Conservation (phyloP, 1,140 invertebrate genomes). For the Archegozetes longisetosus region DNA sequence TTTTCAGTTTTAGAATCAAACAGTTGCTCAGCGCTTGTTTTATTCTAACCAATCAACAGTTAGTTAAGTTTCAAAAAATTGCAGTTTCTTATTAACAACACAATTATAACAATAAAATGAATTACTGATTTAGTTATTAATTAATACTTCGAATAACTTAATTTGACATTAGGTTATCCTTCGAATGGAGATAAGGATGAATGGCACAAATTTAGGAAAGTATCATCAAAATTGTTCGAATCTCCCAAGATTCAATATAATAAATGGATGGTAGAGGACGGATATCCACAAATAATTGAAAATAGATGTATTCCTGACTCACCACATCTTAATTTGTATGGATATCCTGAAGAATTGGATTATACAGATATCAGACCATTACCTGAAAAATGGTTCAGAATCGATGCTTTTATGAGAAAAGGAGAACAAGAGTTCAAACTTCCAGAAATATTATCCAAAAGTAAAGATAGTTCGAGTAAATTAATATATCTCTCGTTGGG, state of each 20-base stretch:
- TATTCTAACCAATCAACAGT: too few species aligned
- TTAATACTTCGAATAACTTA: background rate
- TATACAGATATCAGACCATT: conserved; percentile 5
- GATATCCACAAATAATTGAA: background rate
- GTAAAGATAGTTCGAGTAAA: background rate
- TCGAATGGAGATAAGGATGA: background rate
- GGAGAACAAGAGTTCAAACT: background rate
- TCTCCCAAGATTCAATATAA: background rate
- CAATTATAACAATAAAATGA: too few species aligned
- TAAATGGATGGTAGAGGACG: background rate
- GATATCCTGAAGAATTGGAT: conserved; percentile 14
- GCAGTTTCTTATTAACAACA: too few species aligned
- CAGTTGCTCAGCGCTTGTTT: too few species aligned
- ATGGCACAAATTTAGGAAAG: background rate
- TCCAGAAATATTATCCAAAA: background rate
- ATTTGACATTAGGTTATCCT: background rate
- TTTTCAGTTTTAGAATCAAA: too few species aligned
- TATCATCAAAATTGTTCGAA: background rate
- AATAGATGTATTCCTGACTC: conserved; percentile 3
- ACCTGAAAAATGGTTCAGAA: background rate
- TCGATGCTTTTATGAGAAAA: background rate
- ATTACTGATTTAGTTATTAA: background rate
- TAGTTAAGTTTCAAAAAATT: too few species aligned
- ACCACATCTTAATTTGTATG: conserved; percentile 11
- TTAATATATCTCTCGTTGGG: conserved; percentile 17